Base-by-base conservation (phyloP, 2,797 vertebrate species). In the Oreortyx pictus region DNA sequence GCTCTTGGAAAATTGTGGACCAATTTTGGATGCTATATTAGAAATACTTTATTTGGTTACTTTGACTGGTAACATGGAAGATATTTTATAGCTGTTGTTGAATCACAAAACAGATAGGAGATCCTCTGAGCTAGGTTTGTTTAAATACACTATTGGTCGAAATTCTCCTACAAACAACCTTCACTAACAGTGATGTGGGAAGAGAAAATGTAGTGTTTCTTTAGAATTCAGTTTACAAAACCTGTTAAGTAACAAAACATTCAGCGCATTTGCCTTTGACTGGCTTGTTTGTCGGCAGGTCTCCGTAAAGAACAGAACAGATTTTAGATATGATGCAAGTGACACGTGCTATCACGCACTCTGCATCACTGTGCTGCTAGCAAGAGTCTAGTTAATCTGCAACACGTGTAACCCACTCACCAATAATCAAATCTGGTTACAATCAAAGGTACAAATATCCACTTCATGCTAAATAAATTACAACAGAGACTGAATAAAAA, bases 121-220 rank as follows among this genome's bases (percentile, higher is more conserved):
- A 29, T 84, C 47, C 72, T 80, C n/a, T 76, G 37, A 43, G 22
- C 22, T 33, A 64, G 12, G 24, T 72, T 44, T 35, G 76, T 52
- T 35, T 64, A 67, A 93, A 94, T 85, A 16, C n/a, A 44, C n/a
- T 83, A 52, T 7, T 57, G 79, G 49, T 41, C 71, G 57, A 85
- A 87, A 71, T 24, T 13, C 10, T 56, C 52, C 22, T 61, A 54
- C 52, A 82, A 73, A 37, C 18, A 67, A 39, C 22, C 16, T 29
- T 73, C 1, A 2, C 54, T 67, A 47, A 33, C 52, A 57, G 14
- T 50, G 33, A 33, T 11, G 4, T 24, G 20, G 31, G 62, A 91
- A 57, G 54, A 33, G 90, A 41, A 81, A 81, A 81, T 9, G 4
- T 9, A 4, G 31, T 16, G 11, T 6, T 57, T n/a, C 12, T 20